A percentile compares a stretch with the other conserved stretches of the same genome.
Evolutionary conservation across 2,888 invertebrate genomes (phyloP).

Genomic region (Diadromus collaris): DNA sequence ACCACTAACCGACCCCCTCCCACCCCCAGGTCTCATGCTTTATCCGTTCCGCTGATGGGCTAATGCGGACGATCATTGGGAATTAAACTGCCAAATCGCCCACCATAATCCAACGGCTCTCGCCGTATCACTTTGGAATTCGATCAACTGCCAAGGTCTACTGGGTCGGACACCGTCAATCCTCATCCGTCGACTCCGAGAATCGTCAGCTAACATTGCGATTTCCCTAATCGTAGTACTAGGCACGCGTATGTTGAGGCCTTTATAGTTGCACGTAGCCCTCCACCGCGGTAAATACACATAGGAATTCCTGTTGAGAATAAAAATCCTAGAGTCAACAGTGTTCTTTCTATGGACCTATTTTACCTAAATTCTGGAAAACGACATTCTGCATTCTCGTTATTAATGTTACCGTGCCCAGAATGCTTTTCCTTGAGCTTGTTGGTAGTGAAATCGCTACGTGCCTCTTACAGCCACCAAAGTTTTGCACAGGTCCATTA

Average conservation of each 20-base stretch:
- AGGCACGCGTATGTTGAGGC: neutral
- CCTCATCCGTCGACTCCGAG: conserved; percentile 20
- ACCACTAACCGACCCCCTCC: neutral
- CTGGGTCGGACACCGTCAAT: conserved; percentile 2
- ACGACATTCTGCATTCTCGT: too few relatives aligned
- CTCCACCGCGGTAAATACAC: neutral
- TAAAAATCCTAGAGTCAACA: neutral
- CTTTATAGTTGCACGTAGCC: neutral
- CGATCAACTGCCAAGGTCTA: conserved; percentile 6
- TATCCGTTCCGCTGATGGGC: conserved; percentile 53
- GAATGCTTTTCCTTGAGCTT: too few relatives aligned
- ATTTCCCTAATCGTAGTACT: neutral
- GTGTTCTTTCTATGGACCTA: too few relatives aligned
- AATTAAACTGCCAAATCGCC: conserved; percentile 73
- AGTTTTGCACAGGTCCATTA: too few relatives aligned
- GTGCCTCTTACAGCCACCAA: too few relatives aligned
- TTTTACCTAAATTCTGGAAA: too few relatives aligned
- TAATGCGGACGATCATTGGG: conserved; percentile 70
- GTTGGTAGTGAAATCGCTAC: too few relatives aligned
- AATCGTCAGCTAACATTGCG: neutral
- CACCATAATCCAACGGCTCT: conserved; percentile 37
- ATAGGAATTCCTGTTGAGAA: neutral
- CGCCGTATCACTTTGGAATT: conserved; percentile 32
- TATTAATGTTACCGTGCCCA: too few relatives aligned
- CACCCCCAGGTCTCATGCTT: conserved; percentile 32